Evolutionary conservation across 92 coral and sea anemone genomes (phyloP).

Genomic region (Epizoanthus ramosus): DNA sequence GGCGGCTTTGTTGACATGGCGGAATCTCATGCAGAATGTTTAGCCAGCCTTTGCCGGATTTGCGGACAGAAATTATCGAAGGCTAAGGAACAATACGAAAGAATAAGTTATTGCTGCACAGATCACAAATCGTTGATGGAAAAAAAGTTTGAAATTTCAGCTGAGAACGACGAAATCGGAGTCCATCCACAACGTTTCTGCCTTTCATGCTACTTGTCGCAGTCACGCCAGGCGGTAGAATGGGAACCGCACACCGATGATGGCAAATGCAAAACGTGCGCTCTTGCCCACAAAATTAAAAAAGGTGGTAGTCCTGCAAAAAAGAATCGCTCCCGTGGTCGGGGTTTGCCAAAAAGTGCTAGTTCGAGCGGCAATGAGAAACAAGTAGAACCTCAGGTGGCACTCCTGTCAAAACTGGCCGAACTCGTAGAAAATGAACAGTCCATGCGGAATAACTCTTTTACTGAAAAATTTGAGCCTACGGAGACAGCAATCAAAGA

Average conservation of each 20-base stretch:
- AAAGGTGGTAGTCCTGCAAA: conserved; percentile 12
- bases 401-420: no score
- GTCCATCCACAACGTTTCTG: conserved; percentile 7
- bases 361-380: no score
- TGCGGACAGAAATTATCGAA: conserved; percentile 9
- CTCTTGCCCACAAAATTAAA: neutral
- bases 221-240: neutral
- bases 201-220: neutral
- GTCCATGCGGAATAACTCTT: conserved; percentile 7
- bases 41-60: conserved; percentile 23
- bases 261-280: conserved; percentile 21
- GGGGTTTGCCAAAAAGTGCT: no score
- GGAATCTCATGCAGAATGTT: neutral
- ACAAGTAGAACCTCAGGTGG: no score
- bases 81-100: neutral
- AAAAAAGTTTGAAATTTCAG: neutral
- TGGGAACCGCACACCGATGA: conserved; percentile 21
- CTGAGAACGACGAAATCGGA: neutral
- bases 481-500: conserved; percentile 12
- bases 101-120: neutral
- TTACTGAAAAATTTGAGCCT: conserved; percentile 6
- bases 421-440: neutral
- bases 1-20: neutral
- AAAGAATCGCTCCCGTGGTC: neutral
- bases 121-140: neutral